Evolutionary conservation across 2,797 vertebrate genomes (phyloP), one percentile per base, ranked within the genome.

Genomic region (Neoniphon sammara): DNA sequence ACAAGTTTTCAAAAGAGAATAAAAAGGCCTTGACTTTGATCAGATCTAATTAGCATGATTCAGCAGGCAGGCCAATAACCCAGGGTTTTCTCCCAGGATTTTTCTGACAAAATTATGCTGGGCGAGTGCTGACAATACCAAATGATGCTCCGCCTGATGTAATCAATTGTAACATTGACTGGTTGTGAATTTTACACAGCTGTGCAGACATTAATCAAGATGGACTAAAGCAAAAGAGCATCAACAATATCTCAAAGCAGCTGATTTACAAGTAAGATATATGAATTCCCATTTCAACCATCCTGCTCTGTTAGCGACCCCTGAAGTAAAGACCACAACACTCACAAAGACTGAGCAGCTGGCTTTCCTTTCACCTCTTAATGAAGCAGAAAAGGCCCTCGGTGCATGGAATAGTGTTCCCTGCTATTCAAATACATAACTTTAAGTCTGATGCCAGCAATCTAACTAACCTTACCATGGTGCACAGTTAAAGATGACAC

Each of bases 121-220:
- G n/a, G 46, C 46, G 2, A 50, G 15, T 44, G 49, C 23, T 55
- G 68, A 80, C 12, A 64, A 39, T 30, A 69, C 12, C 63, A 63
- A 59, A 66, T 8, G 14, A 74, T 56, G 69, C 14, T 21, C 44
- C 81, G 75, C 80, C 67, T 75, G 53, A 66, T 49, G 21, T 23
- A 20, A 53, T 57, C 47, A 60, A 23, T 50, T 70, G 17, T 63
- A 21, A 54, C 7, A 2, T n/a, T 0, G 4, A 42, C 3, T 11
- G 47, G 31, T 21, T 59, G 21, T 62, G 31, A 42, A 70, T 69
- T 68, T 70, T 1, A 25, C 12, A 21, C 14, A 14, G 58, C 7
- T 30, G 54, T 56, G 15, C 15, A 17, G 15, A 23, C 17, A 30
- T 6, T 17, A 31, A 56, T 31, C 14, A 56, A 56, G 27, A n/a